Base-by-base conservation (phyloP, 1,140 invertebrate species). In the Probaryconus sp. region DNA sequence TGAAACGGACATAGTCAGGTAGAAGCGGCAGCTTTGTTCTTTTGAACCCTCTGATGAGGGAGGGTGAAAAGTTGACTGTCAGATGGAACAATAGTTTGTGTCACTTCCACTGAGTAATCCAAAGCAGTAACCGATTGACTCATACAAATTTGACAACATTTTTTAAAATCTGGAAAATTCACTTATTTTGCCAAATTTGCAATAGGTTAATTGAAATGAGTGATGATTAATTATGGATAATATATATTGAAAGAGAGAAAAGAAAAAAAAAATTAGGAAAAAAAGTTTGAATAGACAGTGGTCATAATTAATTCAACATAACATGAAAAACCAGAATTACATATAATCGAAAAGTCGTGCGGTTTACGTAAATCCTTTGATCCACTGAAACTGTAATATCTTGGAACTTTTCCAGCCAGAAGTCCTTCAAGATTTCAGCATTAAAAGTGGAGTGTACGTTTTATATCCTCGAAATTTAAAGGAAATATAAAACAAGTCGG, bases 371-470 rank as follows among this genome's bases (percentile, higher is more conserved):
- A 61, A 70, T 70, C 67, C 56, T 70, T 70, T 70, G 67, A 70
- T 61, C 67, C 56, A 55, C 47, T 31, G 56, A 55, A 70, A 70
- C 48, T 70, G 67, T 70, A 70, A 70, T 70, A 70, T 70, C 67
- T 70, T 70, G 67, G 67, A 70, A 70, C 67, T 61, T 61, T 70
- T 70, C 67, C 67, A 70, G 67, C 48, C 67, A 70, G 55, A 70
- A 70, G 67, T 70, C 67, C 56, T 70, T 70, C 67, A 70, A 70
- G 67, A 70, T 70, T 33, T 26, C 48, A 70, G 56, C 38, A 61
- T 70, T 70, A 61, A 70, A 70, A 61, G 47, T 70, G 26, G 67
- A 61, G 67, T 51, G 64, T 55, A 40, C 42, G 48, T 69, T 69
- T 47, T 31, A 47, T 58, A 69, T 70, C 67, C 47, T 70, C 67